phyloP scores from a whole-genome alignment of 2,797 vertebrate genomes.

The Naso thynnoides region DNA sequence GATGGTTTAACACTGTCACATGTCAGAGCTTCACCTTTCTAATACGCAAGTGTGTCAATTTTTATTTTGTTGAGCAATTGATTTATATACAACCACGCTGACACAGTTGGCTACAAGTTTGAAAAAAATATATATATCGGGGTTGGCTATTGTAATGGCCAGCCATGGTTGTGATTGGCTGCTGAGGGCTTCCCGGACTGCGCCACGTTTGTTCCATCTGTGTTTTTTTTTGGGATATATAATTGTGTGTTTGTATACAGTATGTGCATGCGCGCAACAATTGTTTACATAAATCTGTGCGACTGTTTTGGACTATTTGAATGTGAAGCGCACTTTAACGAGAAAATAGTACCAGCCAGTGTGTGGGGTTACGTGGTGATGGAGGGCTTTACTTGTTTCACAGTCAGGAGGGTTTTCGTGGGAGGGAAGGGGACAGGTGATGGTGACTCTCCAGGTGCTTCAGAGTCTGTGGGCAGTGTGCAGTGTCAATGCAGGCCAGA shows the following conservation, averaged over 20 bases:
- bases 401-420: constrained; percentile 41
- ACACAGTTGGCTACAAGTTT: constrained; percentile 71
- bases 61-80: constrained; percentile 48
- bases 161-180: constrained; percentile 74
- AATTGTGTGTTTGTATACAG: constrained; percentile 50
- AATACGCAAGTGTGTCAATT: constrained; percentile 38
- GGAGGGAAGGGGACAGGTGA: not conserved
- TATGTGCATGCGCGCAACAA: constrained; percentile 71
- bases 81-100: constrained; percentile 75
- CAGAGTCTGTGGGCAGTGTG: constrained; percentile 67
- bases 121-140: not conserved
- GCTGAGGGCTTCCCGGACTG: constrained; percentile 48
- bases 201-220: constrained; percentile 32
- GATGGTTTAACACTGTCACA: constrained; percentile 61
- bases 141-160: constrained; percentile 68
- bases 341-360: constrained; percentile 69
- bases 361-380: constrained; percentile 17
- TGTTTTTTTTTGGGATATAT: constrained; percentile 37
- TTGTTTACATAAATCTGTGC: constrained; percentile 69
- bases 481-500: constrained; percentile 52
- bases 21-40: constrained; percentile 49
- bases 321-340: constrained; percentile 74
- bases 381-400: constrained; percentile 61
- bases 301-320: constrained; percentile 59
- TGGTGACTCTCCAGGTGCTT: constrained; percentile 45